Evolutionary conservation across 2,797 vertebrate species (phyloP).

Genomic region (Acanthurus leucopareius): DNA sequence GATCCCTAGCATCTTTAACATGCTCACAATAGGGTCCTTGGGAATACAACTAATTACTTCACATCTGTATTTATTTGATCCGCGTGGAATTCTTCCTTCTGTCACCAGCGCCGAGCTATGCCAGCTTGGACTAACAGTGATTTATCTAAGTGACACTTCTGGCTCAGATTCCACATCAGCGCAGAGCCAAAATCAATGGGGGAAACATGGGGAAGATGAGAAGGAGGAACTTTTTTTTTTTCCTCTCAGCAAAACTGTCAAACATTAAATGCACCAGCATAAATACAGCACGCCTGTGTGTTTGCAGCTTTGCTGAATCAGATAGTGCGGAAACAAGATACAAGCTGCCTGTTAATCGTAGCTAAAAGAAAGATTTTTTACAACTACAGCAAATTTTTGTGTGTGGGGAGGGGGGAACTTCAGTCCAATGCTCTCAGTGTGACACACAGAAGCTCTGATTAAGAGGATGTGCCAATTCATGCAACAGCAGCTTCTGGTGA

Average conservation of each 20-base stretch:
- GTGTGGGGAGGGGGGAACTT: slow-evolving; percentile 36
- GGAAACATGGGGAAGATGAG: slow-evolving; percentile 81
- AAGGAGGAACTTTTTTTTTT: slow-evolving; percentile 62
- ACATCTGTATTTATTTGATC: slow-evolving; percentile 99
- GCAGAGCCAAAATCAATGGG: slow-evolving; percentile 89
- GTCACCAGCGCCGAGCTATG: slow-evolving; percentile 89
- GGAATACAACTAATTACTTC: slow-evolving; percentile 98
- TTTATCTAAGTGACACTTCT: slow-evolving; percentile 94
- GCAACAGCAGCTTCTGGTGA: slow-evolving; percentile 73
- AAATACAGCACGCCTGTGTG: slow-evolving; percentile 70
- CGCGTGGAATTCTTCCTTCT: slow-evolving; percentile 95
- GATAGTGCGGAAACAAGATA: slow-evolving; percentile 63
- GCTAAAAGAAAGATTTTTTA: slow-evolving; percentile 57
- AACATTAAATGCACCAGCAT: slow-evolving; percentile 72
- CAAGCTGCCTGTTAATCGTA: slow-evolving; percentile 77
- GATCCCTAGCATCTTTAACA: slow-evolving; percentile 94
- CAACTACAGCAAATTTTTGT: slow-evolving; percentile 57
- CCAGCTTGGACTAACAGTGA: slow-evolving; percentile 93
- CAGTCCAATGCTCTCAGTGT: slow-evolving; percentile 20
- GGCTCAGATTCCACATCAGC: slow-evolving; percentile 89
- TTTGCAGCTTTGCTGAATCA: slow-evolving; percentile 78
- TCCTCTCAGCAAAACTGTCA: slow-evolving; percentile 77
- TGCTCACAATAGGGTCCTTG: slow-evolving; percentile 90
- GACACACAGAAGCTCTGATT: slow-evolving; percentile 8
- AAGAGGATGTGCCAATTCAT: slow-evolving; percentile 35